Conservation (phyloP, 1,140 invertebrate genomes). For the Tribolium castaneum region DNA sequence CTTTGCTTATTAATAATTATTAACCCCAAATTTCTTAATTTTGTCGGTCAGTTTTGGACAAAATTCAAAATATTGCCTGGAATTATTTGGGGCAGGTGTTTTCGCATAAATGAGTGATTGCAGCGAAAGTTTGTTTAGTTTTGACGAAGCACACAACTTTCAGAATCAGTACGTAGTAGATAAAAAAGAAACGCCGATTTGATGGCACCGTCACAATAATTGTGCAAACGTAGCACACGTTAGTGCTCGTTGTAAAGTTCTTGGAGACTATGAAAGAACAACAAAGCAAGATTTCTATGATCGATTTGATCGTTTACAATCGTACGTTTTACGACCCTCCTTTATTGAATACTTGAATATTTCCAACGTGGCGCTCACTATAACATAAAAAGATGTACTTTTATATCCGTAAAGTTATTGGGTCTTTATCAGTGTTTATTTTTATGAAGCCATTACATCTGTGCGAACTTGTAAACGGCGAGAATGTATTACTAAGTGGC, state of each 20-base stretch:
- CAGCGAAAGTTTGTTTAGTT: no score
- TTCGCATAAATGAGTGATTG: no score
- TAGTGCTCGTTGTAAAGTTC: neutral
- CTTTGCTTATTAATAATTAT: no score
- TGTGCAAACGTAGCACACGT: conserved; percentile 8
- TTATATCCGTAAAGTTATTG: conserved; percentile 19
- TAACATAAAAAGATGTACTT: conserved; percentile 24
- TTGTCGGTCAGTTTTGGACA: no score
- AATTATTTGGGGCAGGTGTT: no score
- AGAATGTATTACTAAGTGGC: conserved; percentile 27
- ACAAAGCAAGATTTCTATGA: conserved; percentile 21
- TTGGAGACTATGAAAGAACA: conserved; percentile 9
- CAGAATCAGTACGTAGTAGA: neutral
- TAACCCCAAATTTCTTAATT: no score
- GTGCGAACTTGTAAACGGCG: conserved; percentile 11
- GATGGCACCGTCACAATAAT: neutral
- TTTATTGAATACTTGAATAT: conserved; percentile 36
- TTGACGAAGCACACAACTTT: neutral
- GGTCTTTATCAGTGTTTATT: conserved; percentile 21
- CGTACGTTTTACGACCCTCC: conserved; percentile 1
- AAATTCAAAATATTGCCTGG: no score
- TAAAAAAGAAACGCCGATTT: neutral
- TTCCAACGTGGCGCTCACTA: neutral
- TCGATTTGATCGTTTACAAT: conserved; percentile 17
- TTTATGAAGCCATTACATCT: conserved; percentile 13